Conservation (phyloP, 2,113 vertebrate species). For the Neoarius graeffei region DNA sequence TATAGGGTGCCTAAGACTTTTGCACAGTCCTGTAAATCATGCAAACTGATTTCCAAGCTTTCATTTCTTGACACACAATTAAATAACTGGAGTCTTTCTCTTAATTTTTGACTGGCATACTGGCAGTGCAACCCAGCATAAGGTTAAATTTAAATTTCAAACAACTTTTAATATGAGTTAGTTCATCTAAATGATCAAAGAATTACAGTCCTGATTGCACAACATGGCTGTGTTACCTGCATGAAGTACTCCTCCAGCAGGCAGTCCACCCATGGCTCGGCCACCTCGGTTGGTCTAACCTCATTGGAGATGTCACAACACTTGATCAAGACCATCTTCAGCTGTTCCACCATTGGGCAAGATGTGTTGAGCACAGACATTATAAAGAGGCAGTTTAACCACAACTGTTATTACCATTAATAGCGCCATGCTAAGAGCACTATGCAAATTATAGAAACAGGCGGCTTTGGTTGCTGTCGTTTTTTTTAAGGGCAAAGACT, state of each 20-base stretch:
- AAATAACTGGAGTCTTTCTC: background rate
- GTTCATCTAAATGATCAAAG: background rate
- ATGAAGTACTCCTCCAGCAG: constrained; percentile 96
- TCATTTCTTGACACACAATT: background rate
- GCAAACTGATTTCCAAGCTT: background rate
- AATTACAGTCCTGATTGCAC: background rate
- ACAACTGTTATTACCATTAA: background rate
- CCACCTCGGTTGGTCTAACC: constrained; percentile 90
- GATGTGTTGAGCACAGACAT: background rate
- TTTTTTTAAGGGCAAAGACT: background rate
- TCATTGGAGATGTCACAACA: constrained; percentile 99
- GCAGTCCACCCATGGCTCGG: constrained; percentile 96
- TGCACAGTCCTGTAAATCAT: background rate
- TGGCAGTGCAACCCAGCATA: background rate
- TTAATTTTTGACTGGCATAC: background rate
- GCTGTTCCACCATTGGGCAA: constrained; percentile 67
- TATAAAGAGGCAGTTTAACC: background rate
- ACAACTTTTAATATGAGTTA: background rate
- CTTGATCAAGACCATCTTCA: constrained; percentile 97
- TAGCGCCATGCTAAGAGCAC: background rate
- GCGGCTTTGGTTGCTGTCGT: background rate
- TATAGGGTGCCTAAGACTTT: too few relatives aligned
- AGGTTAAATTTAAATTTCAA: background rate
- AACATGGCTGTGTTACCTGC: constrained; percentile 78
- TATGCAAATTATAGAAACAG: background rate